phyloP scores from a whole-genome alignment of 2,113 vertebrate genomes.

The Saccopteryx bilineata region DNA sequence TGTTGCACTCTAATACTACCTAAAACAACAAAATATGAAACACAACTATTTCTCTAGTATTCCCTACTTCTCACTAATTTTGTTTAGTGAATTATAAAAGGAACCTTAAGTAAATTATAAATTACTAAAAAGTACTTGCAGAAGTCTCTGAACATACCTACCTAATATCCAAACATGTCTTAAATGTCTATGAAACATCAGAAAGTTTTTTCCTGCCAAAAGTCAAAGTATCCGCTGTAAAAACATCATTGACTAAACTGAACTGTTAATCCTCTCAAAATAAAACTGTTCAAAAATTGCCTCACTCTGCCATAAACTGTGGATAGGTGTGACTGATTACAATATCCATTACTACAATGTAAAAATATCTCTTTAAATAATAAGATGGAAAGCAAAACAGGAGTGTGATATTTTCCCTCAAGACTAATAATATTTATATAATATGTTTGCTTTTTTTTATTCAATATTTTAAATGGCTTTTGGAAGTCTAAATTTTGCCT shows the following conservation, averaged over 20 bases:
- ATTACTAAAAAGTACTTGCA: neutral
- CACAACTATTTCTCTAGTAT: neutral
- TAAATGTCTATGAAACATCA: neutral
- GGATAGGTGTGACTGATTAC: neutral
- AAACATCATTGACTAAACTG: slow-evolving; percentile 1
- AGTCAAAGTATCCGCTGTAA: neutral
- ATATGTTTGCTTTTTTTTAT: neutral
- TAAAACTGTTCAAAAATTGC: neutral
- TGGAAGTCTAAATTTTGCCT: slow-evolving; percentile 48
- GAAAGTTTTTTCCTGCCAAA: neutral
- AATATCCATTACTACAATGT: neutral
- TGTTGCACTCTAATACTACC: neutral
- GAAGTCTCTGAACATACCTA: slow-evolving; percentile 20
- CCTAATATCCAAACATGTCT: neutral
- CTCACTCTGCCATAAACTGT: neutral
- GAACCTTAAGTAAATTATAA: neutral
- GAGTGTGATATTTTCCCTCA: neutral
- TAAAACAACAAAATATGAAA: slow-evolving; percentile 48
- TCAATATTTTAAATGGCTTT: neutral
- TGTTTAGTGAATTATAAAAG: slow-evolving; percentile 3
- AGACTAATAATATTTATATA: neutral
- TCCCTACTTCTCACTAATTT: neutral
- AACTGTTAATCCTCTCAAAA: slow-evolving; percentile 30
- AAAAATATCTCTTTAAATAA: neutral
- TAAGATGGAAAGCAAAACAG: neutral